Evolutionary conservation across 2,888 invertebrate genomes (phyloP).

Genomic region (Sipha maydis): DNA sequence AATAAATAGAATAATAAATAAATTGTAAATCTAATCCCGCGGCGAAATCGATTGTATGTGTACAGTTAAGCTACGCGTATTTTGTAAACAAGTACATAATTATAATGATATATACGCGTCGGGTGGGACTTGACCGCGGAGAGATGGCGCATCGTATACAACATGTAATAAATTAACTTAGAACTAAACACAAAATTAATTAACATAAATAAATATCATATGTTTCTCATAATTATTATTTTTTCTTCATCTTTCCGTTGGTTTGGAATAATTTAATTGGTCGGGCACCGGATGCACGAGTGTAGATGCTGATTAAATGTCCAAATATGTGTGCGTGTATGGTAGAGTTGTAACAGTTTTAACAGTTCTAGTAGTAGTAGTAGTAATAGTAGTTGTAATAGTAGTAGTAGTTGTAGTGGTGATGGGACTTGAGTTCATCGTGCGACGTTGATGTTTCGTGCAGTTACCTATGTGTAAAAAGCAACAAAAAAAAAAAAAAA

Average conservation of each 20-base stretch:
- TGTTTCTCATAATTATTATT: neutral
- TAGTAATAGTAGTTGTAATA: neutral
- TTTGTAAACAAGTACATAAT: neutral
- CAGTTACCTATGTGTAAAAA: constrained; percentile 23
- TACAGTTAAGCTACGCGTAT: neutral
- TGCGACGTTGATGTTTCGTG: neutral
- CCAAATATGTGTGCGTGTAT: neutral
- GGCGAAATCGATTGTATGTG: neutral
- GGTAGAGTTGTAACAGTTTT: neutral
- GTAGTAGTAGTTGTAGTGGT: neutral
- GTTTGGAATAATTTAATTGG: constrained; percentile 11
- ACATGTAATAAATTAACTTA: neutral
- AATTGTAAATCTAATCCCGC: constrained; percentile 1
- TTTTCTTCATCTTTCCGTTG: neutral
- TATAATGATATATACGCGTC: neutral
- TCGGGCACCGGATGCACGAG: constrained; percentile 1
- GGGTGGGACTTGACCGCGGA: neutral
- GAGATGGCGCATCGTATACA: neutral
- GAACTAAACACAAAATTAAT: neutral
- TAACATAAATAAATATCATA: constrained; percentile 36
- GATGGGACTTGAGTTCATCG: constrained; percentile 32
- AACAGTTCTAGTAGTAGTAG: neutral
- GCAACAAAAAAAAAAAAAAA: constrained; percentile 26
- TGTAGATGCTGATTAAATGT: neutral
- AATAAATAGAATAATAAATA: neutral